Conservation (phyloP, 2,113 vertebrate genomes). For the Solenodon paradoxus region DNA sequence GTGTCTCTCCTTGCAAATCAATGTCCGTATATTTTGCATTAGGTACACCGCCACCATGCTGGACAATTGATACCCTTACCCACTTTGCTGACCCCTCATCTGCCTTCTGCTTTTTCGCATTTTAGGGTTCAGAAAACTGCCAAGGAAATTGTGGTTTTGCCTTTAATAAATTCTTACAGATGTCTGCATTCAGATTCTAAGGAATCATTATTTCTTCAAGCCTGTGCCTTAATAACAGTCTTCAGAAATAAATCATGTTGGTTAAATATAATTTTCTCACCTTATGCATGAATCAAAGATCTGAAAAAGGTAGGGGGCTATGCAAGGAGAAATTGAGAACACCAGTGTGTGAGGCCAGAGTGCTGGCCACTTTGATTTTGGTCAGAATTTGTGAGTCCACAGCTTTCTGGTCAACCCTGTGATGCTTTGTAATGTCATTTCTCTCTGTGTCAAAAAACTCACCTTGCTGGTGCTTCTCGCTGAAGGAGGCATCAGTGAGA, state of each 20-base stretch:
- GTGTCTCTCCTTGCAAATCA: no score
- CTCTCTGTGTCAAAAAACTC: no score
- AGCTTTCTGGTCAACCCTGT: no score
- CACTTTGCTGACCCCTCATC: not conserved
- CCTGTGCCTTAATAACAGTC: slow-evolving; percentile 13
- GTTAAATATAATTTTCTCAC: slow-evolving; percentile 50
- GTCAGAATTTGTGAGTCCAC: no score
- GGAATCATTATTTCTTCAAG: slow-evolving; percentile 58
- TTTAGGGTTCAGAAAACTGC: slow-evolving; percentile 14
- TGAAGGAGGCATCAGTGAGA: no score
- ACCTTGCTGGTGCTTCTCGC: no score
- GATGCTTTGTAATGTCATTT: no score
- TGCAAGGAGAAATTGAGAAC: slow-evolving; percentile 5
- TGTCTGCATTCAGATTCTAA: slow-evolving; percentile 29
- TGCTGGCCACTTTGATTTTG: no score
- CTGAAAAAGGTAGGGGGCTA: not conserved
- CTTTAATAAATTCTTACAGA: not conserved
- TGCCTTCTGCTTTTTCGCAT: not conserved
- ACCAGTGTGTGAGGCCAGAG: no score
- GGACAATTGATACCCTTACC: no score
- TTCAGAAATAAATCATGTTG: slow-evolving; percentile 47
- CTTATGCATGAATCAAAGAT: slow-evolving; percentile 27
- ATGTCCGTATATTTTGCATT: no score
- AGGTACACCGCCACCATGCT: no score
- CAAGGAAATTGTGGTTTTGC: not conserved